Percentiles rank a stretch among this genome's conserved stretches.
phyloP scores from a whole-genome alignment of 1,140 invertebrate genomes.

The Chymomyza costata region DNA sequence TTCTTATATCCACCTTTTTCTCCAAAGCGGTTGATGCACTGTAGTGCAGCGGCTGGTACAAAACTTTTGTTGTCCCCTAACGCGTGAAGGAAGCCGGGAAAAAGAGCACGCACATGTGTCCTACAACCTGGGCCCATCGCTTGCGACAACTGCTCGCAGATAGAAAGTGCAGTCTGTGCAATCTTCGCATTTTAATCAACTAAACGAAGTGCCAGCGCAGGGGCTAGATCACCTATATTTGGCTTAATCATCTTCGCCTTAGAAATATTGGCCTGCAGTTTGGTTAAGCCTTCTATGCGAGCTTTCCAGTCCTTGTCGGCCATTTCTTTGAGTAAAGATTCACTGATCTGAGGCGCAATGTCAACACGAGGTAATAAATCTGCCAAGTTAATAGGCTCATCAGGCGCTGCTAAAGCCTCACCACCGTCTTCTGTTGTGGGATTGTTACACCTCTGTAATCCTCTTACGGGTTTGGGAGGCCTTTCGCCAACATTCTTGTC shows the following conservation, averaged over 20 bases:
- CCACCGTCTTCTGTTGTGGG: slow-evolving; percentile 78
- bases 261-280: slow-evolving; percentile 78
- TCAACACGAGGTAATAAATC: slow-evolving; percentile 87
- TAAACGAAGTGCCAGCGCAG: slow-evolving; percentile 84
- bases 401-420: slow-evolving; percentile 68
- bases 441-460: slow-evolving; percentile 66
- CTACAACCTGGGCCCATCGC: slow-evolving; percentile 89
- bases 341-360: slow-evolving; percentile 90
- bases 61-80: slow-evolving; percentile 83
- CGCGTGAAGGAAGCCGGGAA: slow-evolving; percentile 88
- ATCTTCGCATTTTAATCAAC: slow-evolving; percentile 94
- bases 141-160: slow-evolving; percentile 86
- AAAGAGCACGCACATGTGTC: slow-evolving; percentile 86
- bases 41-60: slow-evolving; percentile 85
- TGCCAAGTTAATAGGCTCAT: slow-evolving; percentile 78
- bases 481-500: slow-evolving; percentile 86
- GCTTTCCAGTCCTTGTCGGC: slow-evolving; percentile 97
- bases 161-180: slow-evolving; percentile 86
- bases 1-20: slow-evolving; percentile 87
- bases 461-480: slow-evolving; percentile 83
- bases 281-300: slow-evolving; percentile 71
- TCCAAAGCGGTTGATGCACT: slow-evolving; percentile 89
- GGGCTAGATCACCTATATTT: slow-evolving; percentile 88
- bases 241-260: slow-evolving; percentile 88
- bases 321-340: slow-evolving; percentile 86